Percentiles rank a stretch among this genome's conserved stretches.
phyloP scores from a whole-genome alignment of 2,113 vertebrate species.

The Panthera tigris region DNA sequence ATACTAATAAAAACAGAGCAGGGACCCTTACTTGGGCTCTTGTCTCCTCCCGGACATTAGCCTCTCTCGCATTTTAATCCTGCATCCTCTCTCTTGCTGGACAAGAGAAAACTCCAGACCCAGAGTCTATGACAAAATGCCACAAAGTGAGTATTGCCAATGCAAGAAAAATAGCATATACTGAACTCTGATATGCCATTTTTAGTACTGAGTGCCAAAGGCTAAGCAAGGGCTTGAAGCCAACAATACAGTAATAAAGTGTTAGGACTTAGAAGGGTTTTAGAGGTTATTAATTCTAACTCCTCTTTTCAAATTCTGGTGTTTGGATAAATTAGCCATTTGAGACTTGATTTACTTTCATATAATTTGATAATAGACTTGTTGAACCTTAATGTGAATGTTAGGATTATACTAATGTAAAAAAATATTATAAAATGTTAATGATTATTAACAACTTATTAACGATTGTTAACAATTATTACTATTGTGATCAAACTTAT shows the following conservation, averaged over 20 bases:
- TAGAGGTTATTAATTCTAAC: neutral
- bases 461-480: neutral
- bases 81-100: too few relatives aligned
- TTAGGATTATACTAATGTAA: constrained; percentile 37
- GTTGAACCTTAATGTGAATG: neutral
- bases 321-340: neutral
- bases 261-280: neutral
- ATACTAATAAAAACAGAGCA: too few relatives aligned
- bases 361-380: constrained; percentile 29
- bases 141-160: constrained; percentile 4
- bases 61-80: too few relatives aligned
- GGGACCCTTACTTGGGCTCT: too few relatives aligned
- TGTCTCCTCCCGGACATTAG: too few relatives aligned
- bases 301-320: neutral
- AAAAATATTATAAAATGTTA: constrained; percentile 5
- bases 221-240: neutral
- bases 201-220: neutral
- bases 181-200: neutral
- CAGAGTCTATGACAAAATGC: neutral
- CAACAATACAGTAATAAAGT: constrained; percentile 2
- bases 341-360: constrained; percentile 29
- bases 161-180: neutral
- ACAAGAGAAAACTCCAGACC: too few relatives aligned
- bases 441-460: neutral
- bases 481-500: neutral